Evolutionary conservation across 2,797 vertebrate species (phyloP).

Genomic region (Cossypha heuglini): DNA sequence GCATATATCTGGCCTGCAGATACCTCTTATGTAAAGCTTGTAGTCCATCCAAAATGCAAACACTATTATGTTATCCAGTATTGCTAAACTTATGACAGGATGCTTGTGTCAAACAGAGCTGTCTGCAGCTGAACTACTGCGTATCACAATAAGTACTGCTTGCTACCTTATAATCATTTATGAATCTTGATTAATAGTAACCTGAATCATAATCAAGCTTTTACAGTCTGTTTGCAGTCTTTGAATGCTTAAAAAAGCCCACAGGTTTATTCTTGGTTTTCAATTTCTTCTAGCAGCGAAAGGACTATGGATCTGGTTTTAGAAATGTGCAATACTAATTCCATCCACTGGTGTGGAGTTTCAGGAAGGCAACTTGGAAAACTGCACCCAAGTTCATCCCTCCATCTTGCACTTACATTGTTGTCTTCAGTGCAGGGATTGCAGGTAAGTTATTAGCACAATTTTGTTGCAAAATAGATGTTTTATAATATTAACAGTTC

Average conservation of each 20-base stretch:
- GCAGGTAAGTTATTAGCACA: slow-evolving; percentile 79
- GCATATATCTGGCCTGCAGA: not conserved
- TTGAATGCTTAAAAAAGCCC: not conserved
- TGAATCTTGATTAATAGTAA: not conserved
- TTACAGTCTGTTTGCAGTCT: not conserved
- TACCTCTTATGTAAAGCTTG: not conserved
- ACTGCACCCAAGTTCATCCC: slow-evolving; percentile 87
- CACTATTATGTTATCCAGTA: not conserved
- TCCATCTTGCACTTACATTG: slow-evolving; percentile 89
- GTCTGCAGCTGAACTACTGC: not conserved
- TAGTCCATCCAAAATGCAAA: not conserved
- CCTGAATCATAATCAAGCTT: not conserved
- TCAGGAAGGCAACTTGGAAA: slow-evolving; percentile 95
- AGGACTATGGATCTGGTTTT: slow-evolving; percentile 97
- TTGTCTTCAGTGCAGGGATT: slow-evolving; percentile 93
- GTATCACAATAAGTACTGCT: not conserved
- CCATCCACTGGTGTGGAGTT: slow-evolving; percentile 96
- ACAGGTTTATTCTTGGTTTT: slow-evolving; percentile 50
- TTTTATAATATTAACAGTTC: not conserved
- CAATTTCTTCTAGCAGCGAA: slow-evolving; percentile 81
- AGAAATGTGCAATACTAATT: slow-evolving; percentile 95
- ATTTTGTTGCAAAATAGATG: not conserved
- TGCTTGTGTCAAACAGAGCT: rapidly evolving
- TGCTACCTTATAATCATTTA: not conserved
- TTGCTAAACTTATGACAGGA: not conserved